Evolutionary conservation across 2,888 invertebrate genomes (phyloP).

Genomic region (Patella caerulea): DNA sequence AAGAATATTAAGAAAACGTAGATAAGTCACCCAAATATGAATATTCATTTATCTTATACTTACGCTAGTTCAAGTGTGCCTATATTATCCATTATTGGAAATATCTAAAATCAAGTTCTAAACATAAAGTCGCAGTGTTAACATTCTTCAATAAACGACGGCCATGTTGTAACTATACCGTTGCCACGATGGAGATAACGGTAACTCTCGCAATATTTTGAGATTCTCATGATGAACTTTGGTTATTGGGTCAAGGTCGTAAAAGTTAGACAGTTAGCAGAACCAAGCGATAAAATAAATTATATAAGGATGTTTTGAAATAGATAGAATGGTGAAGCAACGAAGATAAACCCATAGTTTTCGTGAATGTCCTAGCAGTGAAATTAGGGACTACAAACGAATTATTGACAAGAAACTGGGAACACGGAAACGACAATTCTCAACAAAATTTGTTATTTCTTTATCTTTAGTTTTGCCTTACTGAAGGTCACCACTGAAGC

Average conservation of each 20-base stretch:
- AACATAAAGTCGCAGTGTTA: not conserved
- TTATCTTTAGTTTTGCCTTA: too few relatives aligned
- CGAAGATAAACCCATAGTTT: too few relatives aligned
- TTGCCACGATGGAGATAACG: slow-evolving; percentile 42
- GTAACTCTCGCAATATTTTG: slow-evolving; percentile 28
- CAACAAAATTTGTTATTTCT: not conserved
- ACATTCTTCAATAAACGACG: not conserved
- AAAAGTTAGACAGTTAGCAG: not conserved
- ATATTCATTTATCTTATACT: slow-evolving; percentile 29
- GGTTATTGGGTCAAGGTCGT: slow-evolving; percentile 3
- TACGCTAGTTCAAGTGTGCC: slow-evolving; percentile 60
- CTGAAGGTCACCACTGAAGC: too few relatives aligned
- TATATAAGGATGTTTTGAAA: too few relatives aligned
- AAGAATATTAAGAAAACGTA: too few relatives aligned
- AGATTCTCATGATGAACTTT: not conserved
- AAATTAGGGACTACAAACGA: too few relatives aligned
- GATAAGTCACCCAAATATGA: too few relatives aligned
- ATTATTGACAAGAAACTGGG: too few relatives aligned
- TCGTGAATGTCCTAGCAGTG: too few relatives aligned
- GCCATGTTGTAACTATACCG: slow-evolving; percentile 37
- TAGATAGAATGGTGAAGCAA: too few relatives aligned
- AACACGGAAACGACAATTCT: not conserved
- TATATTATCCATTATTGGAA: slow-evolving; percentile 54
- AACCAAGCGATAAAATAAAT: too few relatives aligned
- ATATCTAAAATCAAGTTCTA: not conserved